A percentile compares a stretch with the other conserved stretches of the same genome.
These are phyloP conservation scores for Drosophila antonietae DNA, from an alignment of 2,888 invertebrate species.

Conservation along the genomic window DNA sequence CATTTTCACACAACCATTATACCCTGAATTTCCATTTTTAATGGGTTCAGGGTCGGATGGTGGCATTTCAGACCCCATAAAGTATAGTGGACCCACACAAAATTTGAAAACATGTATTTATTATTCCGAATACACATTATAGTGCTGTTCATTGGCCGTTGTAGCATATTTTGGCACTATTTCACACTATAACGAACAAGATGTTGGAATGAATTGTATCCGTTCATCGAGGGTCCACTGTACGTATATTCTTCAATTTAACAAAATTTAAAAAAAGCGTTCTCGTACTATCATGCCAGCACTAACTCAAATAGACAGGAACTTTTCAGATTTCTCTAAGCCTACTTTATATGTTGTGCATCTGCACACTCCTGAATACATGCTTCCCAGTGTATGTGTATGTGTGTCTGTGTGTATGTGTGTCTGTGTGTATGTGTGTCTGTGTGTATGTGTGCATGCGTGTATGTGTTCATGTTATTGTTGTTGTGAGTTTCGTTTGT, in stretches of 20 bases:
- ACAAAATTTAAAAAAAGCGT: not conserved
- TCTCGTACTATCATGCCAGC: not conserved
- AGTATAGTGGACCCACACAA: too few relatives aligned
- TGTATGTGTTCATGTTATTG: not conserved
- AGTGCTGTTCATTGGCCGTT: too few relatives aligned
- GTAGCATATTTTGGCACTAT: too few relatives aligned
- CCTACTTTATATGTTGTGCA: conserved; percentile 4
- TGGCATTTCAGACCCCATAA: too few relatives aligned
- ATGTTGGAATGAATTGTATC: too few relatives aligned
- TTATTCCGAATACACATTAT: not conserved
- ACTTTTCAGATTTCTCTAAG: conserved; percentile 13
- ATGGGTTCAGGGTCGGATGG: too few relatives aligned
- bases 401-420: not conserved
- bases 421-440: not conserved
- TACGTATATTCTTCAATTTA: too few relatives aligned
- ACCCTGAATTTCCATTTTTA: too few relatives aligned
- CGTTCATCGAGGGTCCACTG: too few relatives aligned
- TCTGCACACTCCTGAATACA: not conserved
- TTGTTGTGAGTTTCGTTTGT: not conserved
- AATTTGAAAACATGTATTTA: too few relatives aligned
- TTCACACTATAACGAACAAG: too few relatives aligned
- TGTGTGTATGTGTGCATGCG: not conserved
- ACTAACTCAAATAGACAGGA: conserved; percentile 2
- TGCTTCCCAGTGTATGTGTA: conserved; percentile 6
- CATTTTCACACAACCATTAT: too few relatives aligned